Evolutionary conservation across 2,888 invertebrate genomes (phyloP), one percentile per base, ranked within the genome.

Genomic region (Lacanobia oleracea): DNA sequence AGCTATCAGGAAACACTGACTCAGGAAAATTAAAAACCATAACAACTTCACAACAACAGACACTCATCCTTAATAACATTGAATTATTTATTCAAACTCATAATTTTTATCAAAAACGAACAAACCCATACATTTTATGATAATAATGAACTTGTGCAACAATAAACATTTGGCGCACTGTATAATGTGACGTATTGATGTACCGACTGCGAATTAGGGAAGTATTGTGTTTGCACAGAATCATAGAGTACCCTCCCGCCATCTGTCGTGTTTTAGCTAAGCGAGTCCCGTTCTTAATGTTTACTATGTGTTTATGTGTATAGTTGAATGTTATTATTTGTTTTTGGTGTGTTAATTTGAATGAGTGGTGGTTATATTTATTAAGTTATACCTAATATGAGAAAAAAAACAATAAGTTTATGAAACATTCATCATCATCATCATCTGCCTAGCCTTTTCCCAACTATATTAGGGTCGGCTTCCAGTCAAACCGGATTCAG

Each of bases 131-230:
- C 61, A 59, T 77, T 76, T 72, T 77, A 80, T 80, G 84, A 88
- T 87, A 86, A 89, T 90, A 91, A 91, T 89, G 88, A 89, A 91
- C 89, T 92, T 92, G 92, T 89, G 91, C 87, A 91, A 92, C 89
- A 88, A 84, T 83, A 67, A 79, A 75, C 93, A 93, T 94, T 93
- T 93, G 94, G 91, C 88, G 83, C 83, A 63, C 77, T 51, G 60
- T 87, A 90, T 91, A 90, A 90, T 92, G 90, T 91, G 91, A 91
- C 87, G 91, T 93, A 92, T 93, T 91, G 92, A 91, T 91, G 88
- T 79, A 85, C 85, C 79, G 69, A 75, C 86, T 86, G 79, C 80
- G 92, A 94, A 95, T 95, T 94, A 95, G 93, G 87, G 89, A 67
- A 91, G 91, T 86, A 95, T 95, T 95, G 95, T 92, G 88, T 94